A percentile compares a stretch with the other conserved stretches of the same genome.
phyloP scores from a whole-genome alignment of 2,113 vertebrate genomes.

The Neofelis nebulosa region DNA sequence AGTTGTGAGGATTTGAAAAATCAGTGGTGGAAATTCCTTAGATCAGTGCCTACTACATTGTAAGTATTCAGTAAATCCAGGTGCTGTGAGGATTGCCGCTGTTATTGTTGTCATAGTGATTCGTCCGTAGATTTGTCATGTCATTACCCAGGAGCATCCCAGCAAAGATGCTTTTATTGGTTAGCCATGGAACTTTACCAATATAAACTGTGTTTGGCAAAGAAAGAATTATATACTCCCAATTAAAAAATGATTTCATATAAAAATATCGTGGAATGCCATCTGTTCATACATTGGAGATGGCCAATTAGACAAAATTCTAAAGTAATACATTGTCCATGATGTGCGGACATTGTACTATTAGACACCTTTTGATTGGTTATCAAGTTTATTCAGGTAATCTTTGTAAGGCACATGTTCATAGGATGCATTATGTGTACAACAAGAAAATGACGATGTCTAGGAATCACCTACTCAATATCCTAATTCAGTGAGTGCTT shows the following conservation, averaged over 20 bases:
- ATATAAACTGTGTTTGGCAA: neutral
- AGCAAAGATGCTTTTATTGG: neutral
- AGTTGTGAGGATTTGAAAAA: neutral
- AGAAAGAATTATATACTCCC: neutral
- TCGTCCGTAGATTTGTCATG: neutral
- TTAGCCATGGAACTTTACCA: neutral
- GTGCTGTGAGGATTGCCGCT: rapidly evolving
- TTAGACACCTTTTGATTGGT: neutral
- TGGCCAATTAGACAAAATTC: neutral
- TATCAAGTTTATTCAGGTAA: neutral
- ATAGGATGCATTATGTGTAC: neutral
- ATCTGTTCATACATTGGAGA: neutral
- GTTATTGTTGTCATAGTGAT: rapidly evolving
- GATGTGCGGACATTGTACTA: neutral
- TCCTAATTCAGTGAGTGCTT: neutral
- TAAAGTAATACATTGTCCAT: neutral
- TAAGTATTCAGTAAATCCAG: too few relatives aligned
- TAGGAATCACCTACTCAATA: neutral
- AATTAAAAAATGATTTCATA: neutral
- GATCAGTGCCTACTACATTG: too few relatives aligned
- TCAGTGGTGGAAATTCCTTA: neutral
- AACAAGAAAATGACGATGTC: neutral
- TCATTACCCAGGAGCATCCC: neutral
- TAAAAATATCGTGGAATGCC: constrained; percentile 9
- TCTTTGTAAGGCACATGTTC: neutral